Base-by-base conservation (phyloP, 30 jellyfish, hydroid and myxozoan species). In the Cassiopea xamachana region DNA sequence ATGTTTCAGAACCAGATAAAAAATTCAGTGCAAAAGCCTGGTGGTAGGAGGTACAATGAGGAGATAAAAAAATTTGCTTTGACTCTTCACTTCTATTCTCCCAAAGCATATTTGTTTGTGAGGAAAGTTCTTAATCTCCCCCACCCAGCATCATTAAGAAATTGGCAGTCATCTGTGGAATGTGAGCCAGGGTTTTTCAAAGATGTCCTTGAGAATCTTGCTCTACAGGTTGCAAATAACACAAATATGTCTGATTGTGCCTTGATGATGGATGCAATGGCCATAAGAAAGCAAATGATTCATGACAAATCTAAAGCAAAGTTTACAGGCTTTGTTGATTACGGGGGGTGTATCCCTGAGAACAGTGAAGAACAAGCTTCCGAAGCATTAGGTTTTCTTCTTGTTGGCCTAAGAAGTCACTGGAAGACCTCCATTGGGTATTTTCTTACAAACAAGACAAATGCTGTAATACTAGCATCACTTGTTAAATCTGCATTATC, bases 251-350 rank as follows among this genome's bases (percentile, higher is more conserved):
- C 16, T 60, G 91, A 83, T 13, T 60, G 86, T 60, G 17, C 78
- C 62, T 43, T 84, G 46, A 9, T 84, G 17, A 60, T 84, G 69
- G 92, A 84, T 70, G 92, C 67, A 46, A 84, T 84, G 92, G 87
- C 92, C 18, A 84, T 84, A 46, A 73, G 92, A 64, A 73, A 84
- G 72, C 83, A 83, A 45, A 85, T 50, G 43, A 9, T 69, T 48
- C 68, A 70, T 69, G 77, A 70, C 49, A 71, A 46, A 39, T 19
- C 19, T 39, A 70, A 73, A 14, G 44, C 87, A 7, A 84, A 84
- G 55, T 84, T 69, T 79, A 69, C 87, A 58, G 95, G 95, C 16
- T 69, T 69, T 77, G 84, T 77, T 79, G 90, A 79, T 59, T 88
- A 88, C 62, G 85, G 91, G 5, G 48, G 75, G 48, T 2, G 60